Percentiles rank a stretch among this genome's conserved stretches.
Conservation (phyloP, 2,888 invertebrate genomes). For the Tholera decimalis region DNA sequence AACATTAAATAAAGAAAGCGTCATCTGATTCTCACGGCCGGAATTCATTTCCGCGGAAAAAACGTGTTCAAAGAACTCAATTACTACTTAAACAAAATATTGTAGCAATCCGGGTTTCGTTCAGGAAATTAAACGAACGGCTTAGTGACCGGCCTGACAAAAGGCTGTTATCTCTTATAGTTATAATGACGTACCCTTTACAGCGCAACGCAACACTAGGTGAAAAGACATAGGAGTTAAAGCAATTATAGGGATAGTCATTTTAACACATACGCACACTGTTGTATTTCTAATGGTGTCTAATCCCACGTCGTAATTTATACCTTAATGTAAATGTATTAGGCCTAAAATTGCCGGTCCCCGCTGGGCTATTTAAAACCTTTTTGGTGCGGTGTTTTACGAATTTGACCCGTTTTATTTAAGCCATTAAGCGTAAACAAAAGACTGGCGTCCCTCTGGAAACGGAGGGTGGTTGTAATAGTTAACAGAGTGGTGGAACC, state of each 20-base stretch:
- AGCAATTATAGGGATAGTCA: slow-evolving; percentile 83
- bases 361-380: slow-evolving; percentile 78
- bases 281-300: slow-evolving; percentile 77
- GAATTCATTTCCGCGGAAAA: slow-evolving; percentile 87
- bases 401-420: slow-evolving; percentile 90
- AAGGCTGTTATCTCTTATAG: slow-evolving; percentile 86
- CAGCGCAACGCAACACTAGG: slow-evolving; percentile 75
- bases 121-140: slow-evolving; percentile 90
- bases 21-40: slow-evolving; percentile 70
- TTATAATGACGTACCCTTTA: slow-evolving; percentile 83
- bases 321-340: slow-evolving; percentile 78
- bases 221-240: slow-evolving; percentile 79
- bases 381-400: slow-evolving; percentile 83
- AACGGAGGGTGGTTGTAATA: slow-evolving; percentile 86
- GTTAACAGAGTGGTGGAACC: slow-evolving; percentile 85
- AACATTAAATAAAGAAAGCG: slow-evolving; percentile 71
- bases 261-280: slow-evolving; percentile 78
- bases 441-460: slow-evolving; percentile 86
- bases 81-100: slow-evolving; percentile 89
- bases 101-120: slow-evolving; percentile 83
- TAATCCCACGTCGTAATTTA: slow-evolving; percentile 77
- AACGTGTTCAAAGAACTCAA: slow-evolving; percentile 87
- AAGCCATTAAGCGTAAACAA: slow-evolving; percentile 90
- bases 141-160: slow-evolving; percentile 82
- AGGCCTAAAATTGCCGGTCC: slow-evolving; percentile 75